Base-by-base conservation (phyloP, 2,797 vertebrate species). In the Acipenser ruthenus region DNA sequence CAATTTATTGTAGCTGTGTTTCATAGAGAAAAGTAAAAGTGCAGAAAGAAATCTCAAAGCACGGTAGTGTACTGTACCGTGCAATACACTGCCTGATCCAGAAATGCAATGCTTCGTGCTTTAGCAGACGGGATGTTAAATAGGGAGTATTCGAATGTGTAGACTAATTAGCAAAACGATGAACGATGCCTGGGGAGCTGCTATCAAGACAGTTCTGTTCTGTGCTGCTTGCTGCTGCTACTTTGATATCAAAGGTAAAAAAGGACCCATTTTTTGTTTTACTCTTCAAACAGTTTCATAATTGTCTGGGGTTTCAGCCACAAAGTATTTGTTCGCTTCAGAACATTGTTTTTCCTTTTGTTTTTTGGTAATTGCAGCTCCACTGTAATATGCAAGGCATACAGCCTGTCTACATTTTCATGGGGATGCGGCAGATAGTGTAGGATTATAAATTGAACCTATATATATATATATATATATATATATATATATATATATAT, bases 121-220 rank as follows among this genome's bases (percentile, higher is more conserved):
- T 12, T 4, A 10, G 62, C 62, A 12, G 62, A 23, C 9, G 8
- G 8, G 37, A 18, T 15, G 47, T 69, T 58, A 50, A 23, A 18
- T 47, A 50, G 64, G 56, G 63, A 61, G 63, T 55, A 70, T 61
- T 60, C 48, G 50, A 8, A 64, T 67, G 60, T 69, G 72, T 65
- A 64, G 68, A 63, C 71, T 74, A 69, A 77, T 71, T 74, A 70
- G 62, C 47, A 56, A 66, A 73, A 71, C 37, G 37, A 37, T 70
- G 71, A 73, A 72, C 72, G 71, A 61, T 68, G 63, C 67, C 59
- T 66, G 64, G n/a, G 67, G 63, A 71, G 58, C 50, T 4, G 65
- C 53, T 62, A 71, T 56, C 63, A 69, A 64, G 62, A 65, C 68
- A 65, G 65, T 69, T 70, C 70, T 65, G 63, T 68, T 56, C 71